phyloP scores from a whole-genome alignment of 2,797 vertebrate genomes.

The Ctenosaura bakeri region DNA sequence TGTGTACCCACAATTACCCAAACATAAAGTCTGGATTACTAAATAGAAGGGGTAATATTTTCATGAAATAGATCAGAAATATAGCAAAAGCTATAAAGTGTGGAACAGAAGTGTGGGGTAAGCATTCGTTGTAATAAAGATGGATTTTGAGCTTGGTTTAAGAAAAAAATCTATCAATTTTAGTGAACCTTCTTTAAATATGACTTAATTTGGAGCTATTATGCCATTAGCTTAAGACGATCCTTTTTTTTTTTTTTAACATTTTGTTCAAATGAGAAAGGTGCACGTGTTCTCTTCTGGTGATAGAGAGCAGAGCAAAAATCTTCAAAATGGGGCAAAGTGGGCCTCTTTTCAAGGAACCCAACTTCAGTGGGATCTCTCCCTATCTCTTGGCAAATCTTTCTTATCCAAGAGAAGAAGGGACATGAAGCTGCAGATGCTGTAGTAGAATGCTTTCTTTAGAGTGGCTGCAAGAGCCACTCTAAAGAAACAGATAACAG shows the following conservation, averaged over 20 bases:
- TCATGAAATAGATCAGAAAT: neutral
- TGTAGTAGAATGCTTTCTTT: neutral
- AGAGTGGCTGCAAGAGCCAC: neutral
- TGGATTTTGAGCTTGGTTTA: neutral
- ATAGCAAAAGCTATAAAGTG: neutral
- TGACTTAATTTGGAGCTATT: no score
- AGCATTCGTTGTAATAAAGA: neutral
- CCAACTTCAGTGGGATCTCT: neutral
- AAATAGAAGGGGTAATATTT: neutral
- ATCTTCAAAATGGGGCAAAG: neutral
- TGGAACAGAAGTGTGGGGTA: neutral
- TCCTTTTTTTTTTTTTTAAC: neutral
- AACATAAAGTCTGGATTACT: neutral
- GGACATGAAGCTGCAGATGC: no score
- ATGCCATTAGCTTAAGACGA: neutral
- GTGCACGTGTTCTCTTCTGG: no score
- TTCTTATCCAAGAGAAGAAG: neutral
- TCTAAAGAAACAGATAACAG: no score
- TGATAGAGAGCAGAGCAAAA: neutral
- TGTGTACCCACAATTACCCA: neutral
- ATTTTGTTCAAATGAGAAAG: neutral
- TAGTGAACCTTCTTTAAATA: no score
- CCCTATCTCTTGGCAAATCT: neutral
- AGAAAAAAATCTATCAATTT: no score
- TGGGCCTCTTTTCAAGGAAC: neutral